Percentiles rank a stretch among this genome's conserved stretches.
Conservation (phyloP, 2,888 invertebrate genomes). For the Synanthedon formicaeformis region DNA sequence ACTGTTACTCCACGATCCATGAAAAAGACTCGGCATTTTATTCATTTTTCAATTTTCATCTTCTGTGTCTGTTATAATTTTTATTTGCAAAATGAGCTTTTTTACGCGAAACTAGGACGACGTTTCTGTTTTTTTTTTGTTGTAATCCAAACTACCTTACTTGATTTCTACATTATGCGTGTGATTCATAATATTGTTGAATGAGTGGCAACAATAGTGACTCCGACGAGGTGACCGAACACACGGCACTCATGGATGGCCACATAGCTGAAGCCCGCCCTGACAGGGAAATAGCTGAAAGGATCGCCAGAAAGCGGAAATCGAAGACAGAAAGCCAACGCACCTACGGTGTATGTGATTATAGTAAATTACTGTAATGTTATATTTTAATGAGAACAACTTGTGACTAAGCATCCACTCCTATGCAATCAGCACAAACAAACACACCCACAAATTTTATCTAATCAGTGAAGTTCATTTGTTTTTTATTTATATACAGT, state of each 20-base stretch:
- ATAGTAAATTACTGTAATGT: slow-evolving; percentile 1
- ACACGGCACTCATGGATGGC: slow-evolving; percentile 87
- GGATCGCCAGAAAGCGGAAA: slow-evolving; percentile 68
- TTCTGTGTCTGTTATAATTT: no score
- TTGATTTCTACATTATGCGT: slow-evolving; percentile 23
- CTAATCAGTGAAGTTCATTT: neutral
- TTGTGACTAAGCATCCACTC: slow-evolving; percentile 1
- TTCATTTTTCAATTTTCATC: no score
- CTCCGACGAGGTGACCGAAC: slow-evolving; percentile 76
- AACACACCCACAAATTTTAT: neutral
- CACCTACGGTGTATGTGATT: slow-evolving; percentile 63
- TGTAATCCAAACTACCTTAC: neutral
- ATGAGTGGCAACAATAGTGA: slow-evolving; percentile 61
- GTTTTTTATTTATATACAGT: neutral
- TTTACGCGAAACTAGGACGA: neutral
- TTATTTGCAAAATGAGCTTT: neutral
- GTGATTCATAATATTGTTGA: slow-evolving; percentile 25
- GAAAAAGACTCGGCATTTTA: no score
- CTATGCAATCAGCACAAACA: slow-evolving; percentile 2
- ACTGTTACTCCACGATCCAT: no score
- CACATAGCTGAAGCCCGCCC: slow-evolving; percentile 78
- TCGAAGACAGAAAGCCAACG: slow-evolving; percentile 62
- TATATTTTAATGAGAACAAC: neutral
- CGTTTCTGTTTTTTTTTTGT: neutral
- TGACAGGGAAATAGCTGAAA: slow-evolving; percentile 66